Conservation (phyloP, 2,888 invertebrate species). For the Helleia helle region DNA sequence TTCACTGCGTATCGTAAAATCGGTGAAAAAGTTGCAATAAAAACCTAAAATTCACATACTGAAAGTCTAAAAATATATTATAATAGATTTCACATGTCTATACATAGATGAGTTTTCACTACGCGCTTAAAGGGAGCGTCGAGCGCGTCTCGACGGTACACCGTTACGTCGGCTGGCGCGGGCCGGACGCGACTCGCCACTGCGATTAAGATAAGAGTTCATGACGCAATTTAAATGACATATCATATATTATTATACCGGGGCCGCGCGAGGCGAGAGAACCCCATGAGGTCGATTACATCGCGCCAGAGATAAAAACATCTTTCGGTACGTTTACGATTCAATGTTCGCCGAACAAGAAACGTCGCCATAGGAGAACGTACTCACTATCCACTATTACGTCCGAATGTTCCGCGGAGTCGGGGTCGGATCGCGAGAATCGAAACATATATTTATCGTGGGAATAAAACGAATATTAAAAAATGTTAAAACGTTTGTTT, state of each 20-base stretch:
- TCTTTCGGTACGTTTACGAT: too few species aligned
- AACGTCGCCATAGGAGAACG: neutral
- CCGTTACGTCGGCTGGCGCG: too few species aligned
- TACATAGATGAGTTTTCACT: slow-evolving; percentile 68
- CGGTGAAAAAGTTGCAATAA: slow-evolving; percentile 66
- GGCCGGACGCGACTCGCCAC: slow-evolving; percentile 29
- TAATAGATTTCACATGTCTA: slow-evolving; percentile 72
- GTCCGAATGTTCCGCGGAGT: neutral
- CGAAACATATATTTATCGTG: slow-evolving; percentile 2
- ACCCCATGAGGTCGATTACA: neutral
- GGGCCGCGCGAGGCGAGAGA: neutral
- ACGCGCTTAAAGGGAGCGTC: slow-evolving; percentile 51
- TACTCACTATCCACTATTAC: neutral
- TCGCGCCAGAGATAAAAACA: neutral
- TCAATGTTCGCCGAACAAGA: neutral
- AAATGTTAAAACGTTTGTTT: neutral
- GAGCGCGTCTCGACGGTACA: slow-evolving; percentile 32
- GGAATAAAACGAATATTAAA: slow-evolving; percentile 7
- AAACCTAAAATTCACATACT: slow-evolving; percentile 69
- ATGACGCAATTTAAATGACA: slow-evolving; percentile 30
- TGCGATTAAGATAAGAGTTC: slow-evolving; percentile 24
- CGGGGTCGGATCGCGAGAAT: neutral
- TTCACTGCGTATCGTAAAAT: slow-evolving; percentile 60
- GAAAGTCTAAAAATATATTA: slow-evolving; percentile 72
- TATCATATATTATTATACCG: slow-evolving; percentile 28